phyloP scores from a whole-genome alignment of 2,797 vertebrate species.

The Aeoliscus strigatus region DNA sequence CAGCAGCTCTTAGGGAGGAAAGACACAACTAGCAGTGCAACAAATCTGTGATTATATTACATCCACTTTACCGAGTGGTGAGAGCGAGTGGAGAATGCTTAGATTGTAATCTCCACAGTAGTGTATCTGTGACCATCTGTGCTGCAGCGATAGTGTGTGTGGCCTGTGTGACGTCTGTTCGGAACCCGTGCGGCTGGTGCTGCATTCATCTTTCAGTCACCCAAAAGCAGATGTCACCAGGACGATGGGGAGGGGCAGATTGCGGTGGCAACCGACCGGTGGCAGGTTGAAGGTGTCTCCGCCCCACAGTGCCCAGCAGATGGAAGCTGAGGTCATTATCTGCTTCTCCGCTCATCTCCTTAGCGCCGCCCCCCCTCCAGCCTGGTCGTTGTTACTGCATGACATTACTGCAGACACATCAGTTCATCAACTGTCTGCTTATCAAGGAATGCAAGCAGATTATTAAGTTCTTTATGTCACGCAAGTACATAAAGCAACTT shows the following conservation, averaged over 20 bases:
- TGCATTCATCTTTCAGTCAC: constrained; percentile 75
- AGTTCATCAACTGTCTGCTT: constrained; percentile 20
- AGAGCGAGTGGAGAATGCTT: constrained; percentile 49
- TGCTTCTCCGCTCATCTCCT: constrained; percentile 59
- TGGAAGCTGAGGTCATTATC: constrained; percentile 74
- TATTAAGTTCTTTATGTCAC: constrained; percentile 32
- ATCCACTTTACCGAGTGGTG: constrained; percentile 44
- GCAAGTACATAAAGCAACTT: constrained; percentile 43
- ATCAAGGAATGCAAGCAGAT: constrained; percentile 32
- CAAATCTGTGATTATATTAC: constrained; percentile 50
- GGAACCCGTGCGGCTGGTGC: constrained; percentile 60
- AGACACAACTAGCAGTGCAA: constrained; percentile 22
- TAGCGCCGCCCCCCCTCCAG: constrained; percentile 10
- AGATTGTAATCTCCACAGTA: constrained; percentile 56
- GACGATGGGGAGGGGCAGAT: constrained; percentile 72
- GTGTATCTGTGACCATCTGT: constrained; percentile 64
- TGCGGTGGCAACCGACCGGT: constrained; percentile 63
- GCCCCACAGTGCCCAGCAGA: constrained; percentile 68
- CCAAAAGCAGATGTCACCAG: constrained; percentile 78
- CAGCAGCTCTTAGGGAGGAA: no score
- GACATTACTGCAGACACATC: constrained; percentile 27
- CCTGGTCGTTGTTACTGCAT: constrained; percentile 23
- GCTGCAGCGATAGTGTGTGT: constrained; percentile 45
- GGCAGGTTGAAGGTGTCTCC: constrained; percentile 73
- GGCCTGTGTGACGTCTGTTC: constrained; percentile 61